phyloP scores from a whole-genome alignment of 2,113 vertebrate species.

The Oenanthe oenanthe region DNA sequence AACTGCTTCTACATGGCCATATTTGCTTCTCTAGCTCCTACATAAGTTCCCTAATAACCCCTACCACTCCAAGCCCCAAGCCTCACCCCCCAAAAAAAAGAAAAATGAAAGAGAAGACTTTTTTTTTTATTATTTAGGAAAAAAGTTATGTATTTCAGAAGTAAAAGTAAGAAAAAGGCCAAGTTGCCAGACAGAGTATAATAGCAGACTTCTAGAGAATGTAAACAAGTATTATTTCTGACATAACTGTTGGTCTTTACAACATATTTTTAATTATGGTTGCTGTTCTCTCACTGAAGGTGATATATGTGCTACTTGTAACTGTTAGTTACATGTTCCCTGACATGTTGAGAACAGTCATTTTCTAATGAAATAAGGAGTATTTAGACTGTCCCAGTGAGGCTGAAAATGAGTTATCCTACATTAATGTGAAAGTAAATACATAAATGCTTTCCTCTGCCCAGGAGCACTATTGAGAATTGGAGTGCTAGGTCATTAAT shows the following conservation, averaged over 20 bases:
- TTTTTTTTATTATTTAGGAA: neutral
- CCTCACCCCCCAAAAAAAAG: fast-evolving
- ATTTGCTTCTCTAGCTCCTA: neutral
- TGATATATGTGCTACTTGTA: neutral
- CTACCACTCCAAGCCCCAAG: too few relatives aligned
- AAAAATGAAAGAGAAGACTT: neutral
- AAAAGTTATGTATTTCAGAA: neutral
- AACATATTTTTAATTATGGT: neutral
- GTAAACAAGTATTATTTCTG: neutral
- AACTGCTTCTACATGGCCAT: neutral
- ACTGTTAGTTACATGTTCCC: neutral
- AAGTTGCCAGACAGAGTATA: neutral
- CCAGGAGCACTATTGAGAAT: neutral
- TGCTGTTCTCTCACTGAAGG: neutral
- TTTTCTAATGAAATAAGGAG: constrained; percentile 19
- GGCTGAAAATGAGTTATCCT: neutral
- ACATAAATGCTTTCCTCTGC: neutral
- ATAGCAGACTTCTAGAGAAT: neutral
- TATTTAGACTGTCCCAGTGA: neutral
- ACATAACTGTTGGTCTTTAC: neutral
- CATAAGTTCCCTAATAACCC: fast-evolving
- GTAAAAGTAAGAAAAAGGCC: neutral
- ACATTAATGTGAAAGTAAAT: neutral
- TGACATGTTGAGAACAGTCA: neutral
- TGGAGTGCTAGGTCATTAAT: constrained; percentile 9